Evolutionary conservation across 2,113 vertebrate species (phyloP).

Genomic region (Aphelocoma coerulescens): DNA sequence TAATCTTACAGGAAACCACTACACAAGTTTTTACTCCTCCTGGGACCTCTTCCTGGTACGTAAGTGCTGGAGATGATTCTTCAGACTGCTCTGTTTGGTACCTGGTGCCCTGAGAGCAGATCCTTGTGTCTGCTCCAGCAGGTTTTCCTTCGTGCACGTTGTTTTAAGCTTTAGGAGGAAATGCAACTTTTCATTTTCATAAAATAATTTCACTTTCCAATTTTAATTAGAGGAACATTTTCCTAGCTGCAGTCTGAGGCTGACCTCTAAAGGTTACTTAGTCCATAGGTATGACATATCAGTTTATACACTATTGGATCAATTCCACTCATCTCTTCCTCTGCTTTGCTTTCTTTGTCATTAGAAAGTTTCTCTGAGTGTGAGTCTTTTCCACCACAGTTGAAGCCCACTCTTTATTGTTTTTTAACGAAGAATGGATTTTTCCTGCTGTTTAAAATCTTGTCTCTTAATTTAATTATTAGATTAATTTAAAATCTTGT

Average conservation of each 20-base stretch:
- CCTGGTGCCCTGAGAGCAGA: background rate
- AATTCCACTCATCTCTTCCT: background rate
- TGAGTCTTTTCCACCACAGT: background rate
- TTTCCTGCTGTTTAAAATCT: background rate
- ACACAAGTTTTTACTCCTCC: background rate
- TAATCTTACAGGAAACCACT: background rate
- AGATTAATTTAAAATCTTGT: background rate
- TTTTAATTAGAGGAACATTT: background rate
- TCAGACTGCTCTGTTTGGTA: background rate
- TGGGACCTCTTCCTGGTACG: rapidly evolving
- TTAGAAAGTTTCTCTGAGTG: background rate
- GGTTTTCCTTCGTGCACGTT: background rate
- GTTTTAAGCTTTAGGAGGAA: background rate
- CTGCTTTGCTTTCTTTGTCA: background rate
- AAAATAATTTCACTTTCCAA: background rate
- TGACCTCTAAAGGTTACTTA: background rate
- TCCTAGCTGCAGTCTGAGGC: background rate
- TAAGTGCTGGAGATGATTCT: background rate
- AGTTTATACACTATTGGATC: background rate
- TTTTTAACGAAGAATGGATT: background rate
- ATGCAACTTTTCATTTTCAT: background rate
- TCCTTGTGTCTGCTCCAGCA: background rate
- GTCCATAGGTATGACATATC: background rate
- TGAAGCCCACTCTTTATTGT: background rate
- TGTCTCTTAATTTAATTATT: background rate